Percentiles rank a stretch among this genome's conserved stretches.
Evolutionary conservation across 2,113 vertebrate genomes (phyloP).

Genomic region (Camarhynchus parvulus): DNA sequence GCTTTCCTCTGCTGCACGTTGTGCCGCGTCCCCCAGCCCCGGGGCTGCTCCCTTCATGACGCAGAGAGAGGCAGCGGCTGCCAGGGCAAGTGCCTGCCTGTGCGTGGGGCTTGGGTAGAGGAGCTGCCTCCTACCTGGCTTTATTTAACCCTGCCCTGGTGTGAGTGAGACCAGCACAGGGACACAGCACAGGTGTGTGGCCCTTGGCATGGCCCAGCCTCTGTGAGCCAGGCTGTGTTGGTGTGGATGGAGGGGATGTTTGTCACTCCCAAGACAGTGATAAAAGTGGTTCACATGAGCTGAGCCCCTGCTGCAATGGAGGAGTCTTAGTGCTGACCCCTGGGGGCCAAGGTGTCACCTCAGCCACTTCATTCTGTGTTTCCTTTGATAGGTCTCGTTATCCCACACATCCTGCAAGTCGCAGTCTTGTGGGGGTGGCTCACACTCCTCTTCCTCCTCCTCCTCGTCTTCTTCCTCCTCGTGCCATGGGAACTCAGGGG

Average conservation of each 20-base stretch:
- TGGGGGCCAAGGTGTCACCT: not conserved
- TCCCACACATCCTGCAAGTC: constrained; percentile 89
- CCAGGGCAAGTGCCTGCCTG: not conserved
- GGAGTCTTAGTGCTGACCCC: not conserved
- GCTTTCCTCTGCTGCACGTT: fast-evolving
- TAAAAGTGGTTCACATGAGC: not conserved
- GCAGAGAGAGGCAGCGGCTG: fast-evolving
- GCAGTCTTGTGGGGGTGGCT: constrained; percentile 92
- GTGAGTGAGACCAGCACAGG: not conserved
- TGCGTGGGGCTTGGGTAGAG: not conserved
- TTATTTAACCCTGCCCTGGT: not conserved
- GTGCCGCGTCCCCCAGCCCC: fast-evolving
- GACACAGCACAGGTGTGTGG: not conserved
- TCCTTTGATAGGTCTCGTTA: constrained; percentile 79
- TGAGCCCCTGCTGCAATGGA: not conserved
- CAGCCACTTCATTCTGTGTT: not conserved
- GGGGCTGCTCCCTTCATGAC: not conserved
- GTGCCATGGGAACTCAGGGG: constrained; percentile 93
- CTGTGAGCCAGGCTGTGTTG: not conserved
- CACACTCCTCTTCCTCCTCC: constrained; percentile 90
- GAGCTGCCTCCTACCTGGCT: not conserved
- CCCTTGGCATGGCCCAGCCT: not conserved
- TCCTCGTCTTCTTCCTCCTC: constrained; percentile 89
- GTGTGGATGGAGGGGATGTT: not conserved
- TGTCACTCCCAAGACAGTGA: not conserved